Percentiles rank a stretch among this genome's conserved stretches.
phyloP scores from a whole-genome alignment of 1,140 invertebrate genomes.

The Solenopsis invicta region DNA sequence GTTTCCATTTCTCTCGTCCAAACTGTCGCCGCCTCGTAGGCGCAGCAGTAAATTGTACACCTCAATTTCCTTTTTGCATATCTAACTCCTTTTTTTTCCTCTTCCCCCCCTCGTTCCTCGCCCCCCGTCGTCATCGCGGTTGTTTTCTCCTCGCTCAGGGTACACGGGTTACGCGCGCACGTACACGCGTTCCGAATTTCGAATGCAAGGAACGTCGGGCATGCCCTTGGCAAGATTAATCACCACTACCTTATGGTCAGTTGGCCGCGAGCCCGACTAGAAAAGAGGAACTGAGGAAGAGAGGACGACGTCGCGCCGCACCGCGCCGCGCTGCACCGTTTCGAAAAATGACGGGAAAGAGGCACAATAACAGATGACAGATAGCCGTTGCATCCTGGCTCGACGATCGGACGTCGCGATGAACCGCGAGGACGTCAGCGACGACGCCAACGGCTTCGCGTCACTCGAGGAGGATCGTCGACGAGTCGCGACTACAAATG shows the following conservation, averaged over 20 bases:
- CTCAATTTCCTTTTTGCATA: background rate
- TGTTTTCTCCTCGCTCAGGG: conserved; percentile 30
- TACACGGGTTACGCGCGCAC: conserved; percentile 64
- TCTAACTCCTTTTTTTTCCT: background rate
- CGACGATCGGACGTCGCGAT: conserved; percentile 2
- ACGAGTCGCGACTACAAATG: background rate
- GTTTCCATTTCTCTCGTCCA: background rate
- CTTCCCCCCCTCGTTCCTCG: background rate
- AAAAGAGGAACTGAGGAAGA: conserved; percentile 79
- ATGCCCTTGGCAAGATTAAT: conserved; percentile 86
- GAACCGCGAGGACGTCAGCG: conserved; percentile 8
- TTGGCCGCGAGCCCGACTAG: conserved; percentile 86
- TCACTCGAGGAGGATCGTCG: conserved; percentile 5
- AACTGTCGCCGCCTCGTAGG: background rate
- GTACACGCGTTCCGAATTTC: conserved; percentile 81
- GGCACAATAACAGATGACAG: conserved; percentile 67
- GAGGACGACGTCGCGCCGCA: conserved; percentile 64
- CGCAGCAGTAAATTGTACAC: background rate
- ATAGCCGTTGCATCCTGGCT: conserved; percentile 27
- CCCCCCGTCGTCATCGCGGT: background rate
- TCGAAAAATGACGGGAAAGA: conserved; percentile 65
- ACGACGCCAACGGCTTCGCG: conserved; percentile 18
- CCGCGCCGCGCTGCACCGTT: conserved; percentile 58
- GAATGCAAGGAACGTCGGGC: conserved; percentile 81
- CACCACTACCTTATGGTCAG: conserved; percentile 74